These are phyloP conservation scores for Meteorus colon DNA, from an alignment of 2,888 invertebrate species.

Conservation along the genomic window DNA sequence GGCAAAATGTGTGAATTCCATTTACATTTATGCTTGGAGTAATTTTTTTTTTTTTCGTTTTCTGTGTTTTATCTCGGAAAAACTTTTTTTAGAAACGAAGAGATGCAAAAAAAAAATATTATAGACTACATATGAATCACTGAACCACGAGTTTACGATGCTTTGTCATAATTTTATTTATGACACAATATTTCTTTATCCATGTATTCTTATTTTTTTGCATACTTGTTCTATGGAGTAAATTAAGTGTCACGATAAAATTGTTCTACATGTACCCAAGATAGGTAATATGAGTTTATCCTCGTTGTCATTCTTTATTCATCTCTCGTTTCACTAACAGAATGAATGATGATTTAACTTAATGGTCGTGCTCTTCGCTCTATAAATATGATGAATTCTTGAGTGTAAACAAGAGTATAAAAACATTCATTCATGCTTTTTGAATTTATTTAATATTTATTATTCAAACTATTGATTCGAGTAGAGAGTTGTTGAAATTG, in stretches of 20 bases:
- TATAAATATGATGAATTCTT: too few species aligned
- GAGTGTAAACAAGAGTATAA: too few species aligned
- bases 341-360: background rate
- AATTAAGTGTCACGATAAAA: slow-evolving; percentile 3
- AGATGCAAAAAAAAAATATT: background rate
- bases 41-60: background rate
- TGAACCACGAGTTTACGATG: background rate
- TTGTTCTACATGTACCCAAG: background rate
- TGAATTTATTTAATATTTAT: too few species aligned
- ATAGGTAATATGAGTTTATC: background rate
- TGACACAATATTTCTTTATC: background rate
- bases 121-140: background rate
- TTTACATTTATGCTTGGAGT: background rate
- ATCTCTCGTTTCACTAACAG: background rate
- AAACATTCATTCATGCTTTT: too few species aligned
- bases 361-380: background rate
- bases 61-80: slow-evolving; percentile 17
- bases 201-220: background rate
- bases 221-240: background rate
- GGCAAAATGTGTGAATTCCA: slow-evolving; percentile 4
- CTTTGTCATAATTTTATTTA: slow-evolving; percentile 5
- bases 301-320: background rate
- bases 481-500: background rate
- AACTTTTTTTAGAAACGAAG: slow-evolving; percentile 16
- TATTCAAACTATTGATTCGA: background rate